These are phyloP conservation scores for Stenodera caucasica DNA, from an alignment of 2,888 invertebrate species.

Conservation along the genomic window DNA sequence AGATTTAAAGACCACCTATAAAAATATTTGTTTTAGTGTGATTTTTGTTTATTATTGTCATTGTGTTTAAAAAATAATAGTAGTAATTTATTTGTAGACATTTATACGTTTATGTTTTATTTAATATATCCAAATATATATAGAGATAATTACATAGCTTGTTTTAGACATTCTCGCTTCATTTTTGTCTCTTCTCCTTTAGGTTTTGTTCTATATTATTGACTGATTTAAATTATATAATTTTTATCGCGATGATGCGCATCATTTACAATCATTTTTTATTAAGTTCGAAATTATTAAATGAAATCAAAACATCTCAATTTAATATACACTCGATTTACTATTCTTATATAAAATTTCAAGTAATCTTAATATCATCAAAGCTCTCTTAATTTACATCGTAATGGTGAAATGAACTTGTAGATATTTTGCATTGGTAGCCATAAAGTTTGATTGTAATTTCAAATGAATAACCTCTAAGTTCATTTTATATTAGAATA, in stretches of 20 bases:
- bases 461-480: no score
- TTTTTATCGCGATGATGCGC: conserved; percentile 46
- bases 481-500: no score
- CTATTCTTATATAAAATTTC: no score
- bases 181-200: conserved; percentile 10
- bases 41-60: conserved; percentile 19
- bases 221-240: conserved; percentile 41
- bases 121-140: conserved; percentile 38
- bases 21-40: background rate
- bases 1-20: no score
- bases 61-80: conserved; percentile 35
- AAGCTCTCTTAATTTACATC: no score
- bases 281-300: conserved; percentile 13
- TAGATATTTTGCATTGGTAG: no score
- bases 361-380: no score
- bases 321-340: background rate
- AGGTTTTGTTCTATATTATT: conserved; percentile 45
- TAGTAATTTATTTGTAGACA: conserved; percentile 37
- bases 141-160: conserved; percentile 35
- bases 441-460: no score
- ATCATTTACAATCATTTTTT: conserved; percentile 45
- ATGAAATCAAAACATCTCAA: conserved; percentile 24
- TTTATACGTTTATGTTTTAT: conserved; percentile 40
- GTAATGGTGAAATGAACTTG: no score
- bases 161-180: conserved; percentile 38